Evolutionary conservation across 2,888 invertebrate genomes (phyloP), one percentile per base, ranked within the genome.

Genomic region (Labia minor): DNA sequence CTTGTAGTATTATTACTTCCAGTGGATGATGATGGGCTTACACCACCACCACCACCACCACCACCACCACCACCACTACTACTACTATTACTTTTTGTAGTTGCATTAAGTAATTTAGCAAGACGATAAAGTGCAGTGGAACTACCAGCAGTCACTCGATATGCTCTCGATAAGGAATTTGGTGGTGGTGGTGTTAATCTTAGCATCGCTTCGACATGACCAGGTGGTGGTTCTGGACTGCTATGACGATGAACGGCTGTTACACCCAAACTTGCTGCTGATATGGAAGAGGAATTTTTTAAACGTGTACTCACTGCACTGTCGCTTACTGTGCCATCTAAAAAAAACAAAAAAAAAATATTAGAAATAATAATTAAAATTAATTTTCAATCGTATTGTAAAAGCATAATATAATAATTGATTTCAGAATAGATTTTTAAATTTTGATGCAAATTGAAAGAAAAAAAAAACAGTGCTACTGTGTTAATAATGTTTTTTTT

Each of bases 31-130:
- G 64, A 65, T 4, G 49, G 49, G 49, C 49, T 49, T 3, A 49
- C 49, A 49, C 49, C 49, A 2, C 49, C 49, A 8, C 26, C 8
- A 8, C 26, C 8, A 6, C 8, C 8, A 49, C 49, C 14, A 11
- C 33, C 11, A 11, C 19, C n/a, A n/a, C n/a, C 49, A 49, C 49
- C 49, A 2, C 49, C 49, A 8, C 26, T 26, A 8, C 26, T 26
- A 6, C 8, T 26, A 49, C 49, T 49, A 11, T 11, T 33, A 11
- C 19, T 18, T 6, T 65, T 37, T 14, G 68, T 69, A 19, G 79
- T 77, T 72, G 83, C 84, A 75, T 82, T 83, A 71, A 83, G 78
- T 67, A 84, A 76, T 70, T 81, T 79, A 11, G 83, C 81, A 61
- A 85, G 76, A 70, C 81, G 79, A 74, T 82, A 82, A 66, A 84